Conservation (phyloP, 2,888 invertebrate genomes). For the Callyntrura sp. region DNA sequence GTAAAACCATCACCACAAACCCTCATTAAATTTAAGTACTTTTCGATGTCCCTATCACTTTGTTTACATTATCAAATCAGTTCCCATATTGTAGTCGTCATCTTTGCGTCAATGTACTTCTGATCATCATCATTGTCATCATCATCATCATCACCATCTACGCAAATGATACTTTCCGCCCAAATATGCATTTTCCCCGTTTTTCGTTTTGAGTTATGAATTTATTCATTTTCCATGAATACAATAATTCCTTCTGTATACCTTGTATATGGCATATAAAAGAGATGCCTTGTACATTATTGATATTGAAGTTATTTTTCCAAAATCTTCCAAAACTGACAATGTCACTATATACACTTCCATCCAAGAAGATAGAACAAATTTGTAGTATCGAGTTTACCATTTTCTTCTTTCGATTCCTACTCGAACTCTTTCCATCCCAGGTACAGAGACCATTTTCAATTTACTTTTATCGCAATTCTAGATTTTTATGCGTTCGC, state of each 20-base stretch:
- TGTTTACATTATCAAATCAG: not conserved
- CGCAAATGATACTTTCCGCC: not conserved
- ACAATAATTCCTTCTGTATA: not conserved
- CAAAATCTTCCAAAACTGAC: not conserved
- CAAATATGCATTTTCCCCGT: not conserved
- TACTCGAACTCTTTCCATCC: not conserved
- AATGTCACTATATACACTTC: not conserved
- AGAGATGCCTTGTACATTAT: not conserved
- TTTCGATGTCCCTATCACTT: not conserved
- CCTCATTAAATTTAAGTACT: not conserved
- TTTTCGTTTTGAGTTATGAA: not conserved
- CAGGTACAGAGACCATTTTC: slow-evolving; percentile 40
- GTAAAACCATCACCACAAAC: not conserved
- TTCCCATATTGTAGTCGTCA: not conserved
- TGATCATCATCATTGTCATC: not conserved
- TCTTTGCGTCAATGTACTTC: not conserved
- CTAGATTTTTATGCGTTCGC: slow-evolving; percentile 18
- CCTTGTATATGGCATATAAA: not conserved
- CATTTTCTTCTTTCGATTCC: not conserved
- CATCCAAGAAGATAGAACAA: not conserved
- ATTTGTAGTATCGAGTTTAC: not conserved
- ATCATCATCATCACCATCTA: not conserved
- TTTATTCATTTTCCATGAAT: slow-evolving; percentile 11
- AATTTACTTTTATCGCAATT: slow-evolving; percentile 28
- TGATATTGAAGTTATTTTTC: not conserved